Conservation (phyloP, 1,140 invertebrate species). For the Diuraphis noxia region DNA sequence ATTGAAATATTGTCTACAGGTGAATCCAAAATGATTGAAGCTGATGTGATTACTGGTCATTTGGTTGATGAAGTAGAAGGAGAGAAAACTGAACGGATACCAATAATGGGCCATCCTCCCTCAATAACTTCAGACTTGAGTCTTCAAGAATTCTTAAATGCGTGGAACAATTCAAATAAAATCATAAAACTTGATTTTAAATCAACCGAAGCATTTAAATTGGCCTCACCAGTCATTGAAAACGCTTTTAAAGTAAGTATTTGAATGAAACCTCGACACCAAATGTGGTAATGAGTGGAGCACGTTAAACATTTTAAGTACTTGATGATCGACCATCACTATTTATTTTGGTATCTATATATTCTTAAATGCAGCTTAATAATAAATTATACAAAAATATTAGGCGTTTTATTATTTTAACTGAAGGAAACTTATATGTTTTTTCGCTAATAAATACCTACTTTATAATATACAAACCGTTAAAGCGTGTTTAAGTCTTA, state of each 20-base stretch:
- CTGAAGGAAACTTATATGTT: no score
- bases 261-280: background rate
- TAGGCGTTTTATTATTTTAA: no score
- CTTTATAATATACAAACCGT: no score
- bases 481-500: no score
- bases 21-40: slow-evolving; percentile 40
- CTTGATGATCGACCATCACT: no score
- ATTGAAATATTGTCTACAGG: slow-evolving; percentile 6
- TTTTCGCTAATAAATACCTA: no score
- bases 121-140: slow-evolving; percentile 73
- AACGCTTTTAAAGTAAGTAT: slow-evolving; percentile 58
- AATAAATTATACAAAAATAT: no score
- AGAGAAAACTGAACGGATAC: slow-evolving; percentile 62
- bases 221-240: slow-evolving; percentile 66
- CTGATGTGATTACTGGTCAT: slow-evolving; percentile 30
- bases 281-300: no score
- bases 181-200: slow-evolving; percentile 91
- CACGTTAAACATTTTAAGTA: no score
- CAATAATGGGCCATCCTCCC: slow-evolving; percentile 87
- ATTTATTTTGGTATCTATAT: no score
- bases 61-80: slow-evolving; percentile 58
- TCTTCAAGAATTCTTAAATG: slow-evolving; percentile 71
- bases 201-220: slow-evolving; percentile 74
- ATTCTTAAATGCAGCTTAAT: no score
- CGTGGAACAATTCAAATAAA: slow-evolving; percentile 59